A percentile compares a stretch with the other conserved stretches of the same genome.
These are phyloP conservation scores for Coenonympha glycerion DNA, from an alignment of 2,888 invertebrate species.

Conservation along the genomic window DNA sequence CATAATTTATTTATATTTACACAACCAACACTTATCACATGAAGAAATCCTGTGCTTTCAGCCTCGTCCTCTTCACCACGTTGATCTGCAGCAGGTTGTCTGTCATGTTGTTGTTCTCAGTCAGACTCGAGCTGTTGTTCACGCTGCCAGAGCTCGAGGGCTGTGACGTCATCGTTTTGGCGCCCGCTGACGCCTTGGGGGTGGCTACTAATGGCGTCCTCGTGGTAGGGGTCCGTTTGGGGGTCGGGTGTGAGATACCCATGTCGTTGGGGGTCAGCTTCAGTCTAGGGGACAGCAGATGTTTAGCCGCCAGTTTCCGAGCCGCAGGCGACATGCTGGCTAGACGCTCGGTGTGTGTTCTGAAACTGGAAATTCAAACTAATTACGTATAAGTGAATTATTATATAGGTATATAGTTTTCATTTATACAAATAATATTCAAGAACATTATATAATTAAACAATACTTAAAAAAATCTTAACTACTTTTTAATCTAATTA, in stretches of 20 bases:
- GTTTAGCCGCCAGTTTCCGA: conserved; percentile 84
- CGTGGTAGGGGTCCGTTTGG: conserved; percentile 39
- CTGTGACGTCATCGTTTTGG: conserved; percentile 28
- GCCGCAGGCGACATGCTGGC: conserved; percentile 97
- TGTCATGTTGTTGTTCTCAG: conserved; percentile 75
- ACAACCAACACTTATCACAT: conserved; percentile 28
- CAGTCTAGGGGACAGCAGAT: conserved; percentile 64
- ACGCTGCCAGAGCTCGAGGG: conserved; percentile 18
- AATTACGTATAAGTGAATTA: not conserved
- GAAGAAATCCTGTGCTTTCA: conserved; percentile 90
- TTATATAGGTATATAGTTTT: too few relatives aligned
- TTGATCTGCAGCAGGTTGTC: conserved; percentile 90
- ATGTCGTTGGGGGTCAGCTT: conserved; percentile 60
- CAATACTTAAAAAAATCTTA: too few relatives aligned
- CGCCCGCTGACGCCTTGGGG: conserved; percentile 28
- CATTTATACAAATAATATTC: too few relatives aligned
- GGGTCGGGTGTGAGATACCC: conserved; percentile 52
- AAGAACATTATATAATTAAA: too few relatives aligned
- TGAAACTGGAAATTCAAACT: conserved; percentile 55
- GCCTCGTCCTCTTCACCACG: conserved; percentile 82
- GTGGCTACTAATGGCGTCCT: conserved; percentile 44
- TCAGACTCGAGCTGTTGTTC: conserved; percentile 3
- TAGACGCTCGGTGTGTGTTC: conserved; percentile 84
- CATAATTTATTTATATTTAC: not conserved
- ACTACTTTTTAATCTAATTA: too few relatives aligned